Base-by-base conservation (phyloP, 2,888 invertebrate species). In the Morpho deidamia region DNA sequence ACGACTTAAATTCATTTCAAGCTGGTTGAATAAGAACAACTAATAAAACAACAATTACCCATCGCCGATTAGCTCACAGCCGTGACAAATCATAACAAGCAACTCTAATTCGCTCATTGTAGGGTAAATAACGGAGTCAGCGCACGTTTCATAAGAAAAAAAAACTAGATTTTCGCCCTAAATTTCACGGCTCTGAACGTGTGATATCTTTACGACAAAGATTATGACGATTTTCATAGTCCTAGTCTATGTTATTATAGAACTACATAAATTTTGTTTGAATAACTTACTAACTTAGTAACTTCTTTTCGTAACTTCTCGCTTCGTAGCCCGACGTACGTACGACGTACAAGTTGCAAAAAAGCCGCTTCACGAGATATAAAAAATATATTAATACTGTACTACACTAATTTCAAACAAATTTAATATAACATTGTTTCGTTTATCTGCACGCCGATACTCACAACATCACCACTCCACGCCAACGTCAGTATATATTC, bases 91-190 rank as follows among this genome's bases (percentile, higher is more conserved):
- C 62, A 61, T 51, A 57, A 57, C 57, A 54, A 54, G 54, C 57
- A 44, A 48, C 33, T 14, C 54, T 49, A 57, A 57, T 58, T 49
- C 48, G 8, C 56, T 45, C 55, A 59, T 58, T 62, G 56, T 65
- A 53, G 55, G 50, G 56, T 61, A 60, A 61, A 61, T 60, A 65
- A 64, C 61, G 58, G 66, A 62, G 60, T 56, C 59, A 37, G 34
- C 10, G 44, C 51, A 58, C 51, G 53, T 55, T 55, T 42, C 55
- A 46, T 53, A 72, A 76, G 75, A 79, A 74, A 73, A 72, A 76
- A 76, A 79, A 74, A 74, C 75, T 77, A 80, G 81, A 72, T 78
- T 74, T 76, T 73, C 58, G 80, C 67, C 69, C 79, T 67, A 66
- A 79, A 76, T 80, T 78, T 82, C 78, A 79, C 78, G 80, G 78